Evolutionary conservation across 2,113 vertebrate species (phyloP).

Genomic region (Malurus elegans): DNA sequence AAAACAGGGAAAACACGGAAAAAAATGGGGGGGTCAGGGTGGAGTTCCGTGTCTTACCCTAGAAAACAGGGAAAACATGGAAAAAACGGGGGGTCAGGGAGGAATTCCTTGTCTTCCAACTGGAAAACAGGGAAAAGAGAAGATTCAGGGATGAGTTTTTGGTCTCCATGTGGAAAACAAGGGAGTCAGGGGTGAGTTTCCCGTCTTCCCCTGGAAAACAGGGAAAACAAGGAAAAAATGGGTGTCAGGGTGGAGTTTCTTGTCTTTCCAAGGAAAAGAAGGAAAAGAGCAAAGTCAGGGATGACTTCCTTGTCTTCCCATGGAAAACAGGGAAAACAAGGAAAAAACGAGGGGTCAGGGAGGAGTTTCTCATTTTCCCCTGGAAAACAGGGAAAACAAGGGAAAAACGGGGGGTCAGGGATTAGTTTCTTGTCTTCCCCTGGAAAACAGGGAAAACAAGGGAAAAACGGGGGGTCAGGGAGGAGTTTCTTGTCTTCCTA

Average conservation of each 20-base stretch:
- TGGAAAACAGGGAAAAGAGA: background rate
- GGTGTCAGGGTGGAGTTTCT: background rate
- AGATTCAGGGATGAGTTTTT: no score
- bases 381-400: background rate
- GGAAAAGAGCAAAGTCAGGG: no score
- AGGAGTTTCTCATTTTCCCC: fast-evolving
- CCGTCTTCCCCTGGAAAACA: no score
- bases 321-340: background rate
- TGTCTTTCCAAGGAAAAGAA: background rate
- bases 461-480: background rate
- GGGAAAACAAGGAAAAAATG: no score
- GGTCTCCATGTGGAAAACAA: no score
- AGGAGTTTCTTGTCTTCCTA: constrained; percentile 85
- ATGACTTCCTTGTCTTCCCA: no score
- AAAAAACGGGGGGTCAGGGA: background rate
- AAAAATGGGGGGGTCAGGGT: no score
- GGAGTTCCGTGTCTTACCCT: no score
- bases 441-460: background rate
- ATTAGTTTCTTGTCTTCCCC: background rate
- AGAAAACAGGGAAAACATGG: no score
- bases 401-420: no score
- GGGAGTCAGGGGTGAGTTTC: no score
- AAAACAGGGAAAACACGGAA: no score
- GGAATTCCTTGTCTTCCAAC: background rate
- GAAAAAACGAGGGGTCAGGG: background rate